Base-by-base conservation (phyloP, 92 coral and sea anemone genomes). In the Virgularia gustaviana region DNA sequence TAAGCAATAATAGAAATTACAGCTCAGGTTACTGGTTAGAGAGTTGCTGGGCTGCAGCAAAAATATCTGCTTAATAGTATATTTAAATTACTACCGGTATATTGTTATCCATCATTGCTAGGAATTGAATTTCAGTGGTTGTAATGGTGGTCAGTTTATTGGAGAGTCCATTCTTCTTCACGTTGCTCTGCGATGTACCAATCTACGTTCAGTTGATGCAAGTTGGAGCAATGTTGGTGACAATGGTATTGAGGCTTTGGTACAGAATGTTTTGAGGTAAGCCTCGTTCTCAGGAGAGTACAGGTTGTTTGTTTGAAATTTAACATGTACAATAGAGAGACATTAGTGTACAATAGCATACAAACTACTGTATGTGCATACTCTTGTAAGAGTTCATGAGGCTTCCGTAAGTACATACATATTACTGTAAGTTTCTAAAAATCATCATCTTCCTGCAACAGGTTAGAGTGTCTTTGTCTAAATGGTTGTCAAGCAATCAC, bases 191-290 rank as follows among this genome's bases (percentile, higher is more conserved):
- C 86, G 99, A 27, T 94, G 99, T 57, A 38, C 68, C 16, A 80
- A 77, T 66, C 78, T 94, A 25, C 85, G 71, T 19, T 87, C 94
- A 57, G 94, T 94, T 29, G 99, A 94, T 66, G 96, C 90, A 4
- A 94, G 99, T 85, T 94, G 99, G 99, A 89, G 90, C 49, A 94
- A 94, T 35, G 99, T 94, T 49, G 86, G 99, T 64, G 99, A 94
- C 56, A 87, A 85, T 80, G 99, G 99, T 13, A 86, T 94, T 1
- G 94, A 89, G 44, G 94, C 96, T 19, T 71, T 94, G 36, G 96
- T 76, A 12, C 92, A 89, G 62, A 90, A 85, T 67, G 88, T 94
- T 24, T 82, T 78, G 41, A 85, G 94, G 99, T 90, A n/a, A 24
- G 66, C n/a, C 13, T 73, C n/a, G 20, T n/a, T 63, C 33, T 18